Conservation (phyloP, 2,113 vertebrate species). For the Charina bottae region DNA sequence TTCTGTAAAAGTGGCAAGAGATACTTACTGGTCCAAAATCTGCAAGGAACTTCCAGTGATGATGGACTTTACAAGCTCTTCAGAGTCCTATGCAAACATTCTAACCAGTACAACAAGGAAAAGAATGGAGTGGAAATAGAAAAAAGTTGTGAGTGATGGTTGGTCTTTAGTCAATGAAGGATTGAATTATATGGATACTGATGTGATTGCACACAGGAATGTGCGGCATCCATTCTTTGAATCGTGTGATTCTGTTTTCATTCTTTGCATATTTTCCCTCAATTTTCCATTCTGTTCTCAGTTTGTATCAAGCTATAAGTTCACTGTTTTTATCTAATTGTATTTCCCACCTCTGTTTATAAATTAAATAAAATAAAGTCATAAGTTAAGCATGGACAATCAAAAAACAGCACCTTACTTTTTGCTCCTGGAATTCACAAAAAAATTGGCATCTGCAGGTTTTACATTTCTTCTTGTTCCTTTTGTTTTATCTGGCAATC, state of each 20-base stretch:
- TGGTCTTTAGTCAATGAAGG: neutral
- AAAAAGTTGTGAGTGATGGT: neutral
- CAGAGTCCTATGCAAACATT: neutral
- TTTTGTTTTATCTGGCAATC: neutral
- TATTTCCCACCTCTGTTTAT: neutral
- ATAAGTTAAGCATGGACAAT: neutral
- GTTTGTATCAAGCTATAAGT: neutral
- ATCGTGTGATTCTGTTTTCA: neutral
- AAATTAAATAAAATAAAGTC: neutral
- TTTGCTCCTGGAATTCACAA: constrained; percentile 37
- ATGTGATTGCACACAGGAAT: neutral
- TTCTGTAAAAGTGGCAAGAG: neutral
- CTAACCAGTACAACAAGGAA: neutral
- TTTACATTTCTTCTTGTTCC: neutral
- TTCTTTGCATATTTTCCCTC: neutral
- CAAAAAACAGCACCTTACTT: neutral
- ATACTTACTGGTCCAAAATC: neutral
- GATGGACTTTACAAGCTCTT: neutral
- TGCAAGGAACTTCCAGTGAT: neutral
- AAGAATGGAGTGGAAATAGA: neutral
- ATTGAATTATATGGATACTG: neutral
- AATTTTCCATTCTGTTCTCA: neutral
- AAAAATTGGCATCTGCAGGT: neutral
- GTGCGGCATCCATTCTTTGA: neutral
- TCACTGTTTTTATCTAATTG: neutral